phyloP scores from a whole-genome alignment of 2,888 invertebrate genomes.

The Palloptera scutellata region DNA sequence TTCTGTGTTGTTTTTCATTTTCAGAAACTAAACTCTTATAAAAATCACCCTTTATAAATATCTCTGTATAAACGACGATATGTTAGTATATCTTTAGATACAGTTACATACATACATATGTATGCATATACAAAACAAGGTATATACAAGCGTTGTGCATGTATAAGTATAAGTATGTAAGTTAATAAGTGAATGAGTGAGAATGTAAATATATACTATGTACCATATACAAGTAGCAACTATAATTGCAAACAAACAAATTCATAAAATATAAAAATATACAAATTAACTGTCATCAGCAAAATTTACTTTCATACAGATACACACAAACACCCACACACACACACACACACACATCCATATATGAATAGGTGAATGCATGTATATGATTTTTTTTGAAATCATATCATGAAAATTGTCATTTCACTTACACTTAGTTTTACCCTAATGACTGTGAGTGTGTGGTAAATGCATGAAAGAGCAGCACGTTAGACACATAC shows the following conservation, averaged over 20 bases:
- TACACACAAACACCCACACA: too few species aligned
- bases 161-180: not conserved
- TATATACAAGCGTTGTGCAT: constrained; percentile 12
- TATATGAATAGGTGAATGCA: not conserved
- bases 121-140: not conserved
- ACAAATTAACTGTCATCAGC: constrained; percentile 2
- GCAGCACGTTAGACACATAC: not conserved
- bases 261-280: not conserved
- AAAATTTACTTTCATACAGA: not conserved
- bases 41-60: too few species aligned
- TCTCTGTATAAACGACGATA: too few species aligned
- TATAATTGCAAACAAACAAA: constrained; percentile 12
- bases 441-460: too few species aligned
- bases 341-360: not conserved
- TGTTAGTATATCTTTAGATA: too few species aligned
- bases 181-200: constrained; percentile 1
- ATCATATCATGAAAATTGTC: too few species aligned
- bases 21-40: too few species aligned
- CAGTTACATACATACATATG: not conserved
- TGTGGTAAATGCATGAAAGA: not conserved
- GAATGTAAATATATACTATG: not conserved
- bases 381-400: too few species aligned
- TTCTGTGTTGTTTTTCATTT: too few species aligned
- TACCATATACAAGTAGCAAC: not conserved
- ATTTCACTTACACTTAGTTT: too few species aligned